Evolutionary conservation across 2,888 invertebrate species (phyloP), one percentile per base, ranked within the genome.

Genomic region (Drepana falcataria): DNA sequence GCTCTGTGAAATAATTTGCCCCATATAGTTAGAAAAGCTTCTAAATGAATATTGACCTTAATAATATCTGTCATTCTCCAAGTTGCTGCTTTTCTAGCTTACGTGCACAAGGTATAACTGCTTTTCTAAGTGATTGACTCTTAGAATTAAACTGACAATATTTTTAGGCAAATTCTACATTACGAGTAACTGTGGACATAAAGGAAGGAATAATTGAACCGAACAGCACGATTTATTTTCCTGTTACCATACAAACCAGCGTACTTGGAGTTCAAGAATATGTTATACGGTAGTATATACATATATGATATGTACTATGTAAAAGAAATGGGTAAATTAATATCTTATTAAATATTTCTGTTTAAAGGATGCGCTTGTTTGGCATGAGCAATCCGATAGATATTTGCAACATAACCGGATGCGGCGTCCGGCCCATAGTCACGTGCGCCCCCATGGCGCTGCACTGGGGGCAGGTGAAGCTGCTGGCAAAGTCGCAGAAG

Each of bases 351-450:
- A 21, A 41, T 7, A 2, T 44, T 44, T 44, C 9, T 44, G 9
- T 44, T 1, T 3, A 9, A 9, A 44, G 85, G 55, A 63, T 88
- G 57, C 66, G 74, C 55, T 68, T 90, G 34, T 91, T 92, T 68
- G 93, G 93, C 1, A 61, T 83, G 48, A 71, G 85, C 1, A 72
- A 79, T 55, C 68, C 84, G n/a, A 68, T 87, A 3, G 81, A 87
- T 35, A 79, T 92, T 53, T 93, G 93, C 59, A 80, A 79, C 21
- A 82, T 94, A 48, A 74, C 74, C 4, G 93, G 92, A 37, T 90
- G 81, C 51, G 94, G 93, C 35, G 93, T 94, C 65, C 94, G 95
- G 2, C 95, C 95, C 0, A 93, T 95, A 7, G 91, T 95, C 2
- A 93, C 93, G 4, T 90, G 93, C 47, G 77, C 83, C 34, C 94